phyloP scores from a whole-genome alignment of 1,140 invertebrate genomes.

The Zaprionus nigranus region DNA sequence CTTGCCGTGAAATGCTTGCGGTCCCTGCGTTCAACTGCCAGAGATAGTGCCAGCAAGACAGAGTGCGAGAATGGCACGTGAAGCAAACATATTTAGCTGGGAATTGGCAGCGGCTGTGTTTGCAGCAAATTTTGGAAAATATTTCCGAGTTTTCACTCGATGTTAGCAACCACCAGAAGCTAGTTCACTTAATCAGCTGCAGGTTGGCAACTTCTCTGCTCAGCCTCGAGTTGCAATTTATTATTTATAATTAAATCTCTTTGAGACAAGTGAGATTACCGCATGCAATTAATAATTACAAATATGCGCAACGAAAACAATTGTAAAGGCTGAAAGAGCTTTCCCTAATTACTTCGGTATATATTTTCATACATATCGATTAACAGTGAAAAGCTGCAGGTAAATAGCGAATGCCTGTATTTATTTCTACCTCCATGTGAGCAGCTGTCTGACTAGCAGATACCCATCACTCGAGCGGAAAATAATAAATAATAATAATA shows the following conservation, averaged over 20 bases:
- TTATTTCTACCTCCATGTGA: not conserved
- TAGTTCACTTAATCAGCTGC: not conserved
- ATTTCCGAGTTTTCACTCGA: not conserved
- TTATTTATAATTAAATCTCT: constrained; percentile 1
- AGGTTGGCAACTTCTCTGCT: not conserved
- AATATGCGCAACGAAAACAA: not conserved
- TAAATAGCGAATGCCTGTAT: not conserved
- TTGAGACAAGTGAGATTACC: not conserved
- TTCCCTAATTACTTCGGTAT: constrained; percentile 13
- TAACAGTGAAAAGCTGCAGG: constrained; percentile 10
- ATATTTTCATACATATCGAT: constrained; percentile 1
- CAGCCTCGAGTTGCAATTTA: constrained; percentile 1
- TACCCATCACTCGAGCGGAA: not conserved
- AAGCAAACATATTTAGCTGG: constrained; percentile 1
- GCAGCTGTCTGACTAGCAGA: not conserved
- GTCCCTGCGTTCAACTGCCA: not conserved
- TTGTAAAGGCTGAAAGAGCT: not conserved
- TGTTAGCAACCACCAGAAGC: not conserved
- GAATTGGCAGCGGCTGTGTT: constrained; percentile 18
- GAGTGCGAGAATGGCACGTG: constrained; percentile 4
- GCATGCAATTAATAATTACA: constrained; percentile 2
- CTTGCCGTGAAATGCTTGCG: constrained; percentile 10
- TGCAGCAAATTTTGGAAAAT: constrained; percentile 11
- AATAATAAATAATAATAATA: too few species aligned
- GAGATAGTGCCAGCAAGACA: not conserved